phyloP scores from a whole-genome alignment of 2,113 vertebrate genomes.

The Romanogobio albipinnatus region DNA sequence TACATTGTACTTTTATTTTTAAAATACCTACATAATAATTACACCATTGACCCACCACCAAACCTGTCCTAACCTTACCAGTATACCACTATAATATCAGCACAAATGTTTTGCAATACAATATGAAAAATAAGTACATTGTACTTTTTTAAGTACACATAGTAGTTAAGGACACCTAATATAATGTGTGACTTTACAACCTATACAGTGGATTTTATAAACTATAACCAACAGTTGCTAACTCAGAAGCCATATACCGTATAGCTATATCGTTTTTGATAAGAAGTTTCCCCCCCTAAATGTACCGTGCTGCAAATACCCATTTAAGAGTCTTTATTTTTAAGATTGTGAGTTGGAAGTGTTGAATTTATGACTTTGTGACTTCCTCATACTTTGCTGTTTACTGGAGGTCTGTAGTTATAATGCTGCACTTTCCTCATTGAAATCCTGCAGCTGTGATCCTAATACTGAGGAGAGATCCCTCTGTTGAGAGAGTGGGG shows the following conservation, averaged over 20 bases:
- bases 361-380: background rate
- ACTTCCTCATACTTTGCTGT: background rate
- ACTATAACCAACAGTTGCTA: background rate
- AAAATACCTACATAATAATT: too few relatives aligned
- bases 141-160: too few relatives aligned
- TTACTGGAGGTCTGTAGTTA: constrained; percentile 33
- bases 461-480: constrained; percentile 30
- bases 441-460: constrained; percentile 26
- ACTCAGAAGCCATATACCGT: background rate
- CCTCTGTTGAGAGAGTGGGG: constrained; percentile 10
- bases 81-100: too few relatives aligned
- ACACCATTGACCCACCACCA: too few relatives aligned
- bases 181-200: background rate
- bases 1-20: too few relatives aligned
- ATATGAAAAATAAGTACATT: too few relatives aligned
- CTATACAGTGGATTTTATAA: background rate
- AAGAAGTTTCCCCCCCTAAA: background rate
- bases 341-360: background rate
- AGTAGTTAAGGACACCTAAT: too few relatives aligned
- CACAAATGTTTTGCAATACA: too few relatives aligned
- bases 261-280: constrained; percentile 26
- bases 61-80: too few relatives aligned
- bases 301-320: background rate
- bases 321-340: background rate
- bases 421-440: constrained; percentile 20